Percentiles rank a stretch among this genome's conserved stretches.
phyloP scores from a whole-genome alignment of 30 jellyfish, hydroid and myxozoan genomes.

The Aurelia sp. region DNA sequence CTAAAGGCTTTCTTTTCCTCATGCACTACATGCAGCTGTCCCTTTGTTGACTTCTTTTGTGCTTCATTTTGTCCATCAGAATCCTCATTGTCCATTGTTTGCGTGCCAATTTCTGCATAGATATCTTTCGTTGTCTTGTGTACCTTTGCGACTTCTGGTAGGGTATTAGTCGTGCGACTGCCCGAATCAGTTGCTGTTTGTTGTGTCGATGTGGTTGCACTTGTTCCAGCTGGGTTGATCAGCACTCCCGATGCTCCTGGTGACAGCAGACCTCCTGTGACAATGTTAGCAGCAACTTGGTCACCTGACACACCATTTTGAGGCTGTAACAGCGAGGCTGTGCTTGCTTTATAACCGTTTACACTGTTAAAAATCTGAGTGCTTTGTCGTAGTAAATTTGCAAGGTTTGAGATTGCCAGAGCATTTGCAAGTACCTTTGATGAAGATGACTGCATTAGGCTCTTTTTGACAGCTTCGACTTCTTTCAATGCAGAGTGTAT shows the following conservation, averaged over 20 bases:
- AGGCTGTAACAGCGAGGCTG: neutral
- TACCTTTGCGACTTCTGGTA: slow-evolving; percentile 1
- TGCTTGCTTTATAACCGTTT: slow-evolving; percentile 23
- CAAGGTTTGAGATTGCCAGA: slow-evolving; percentile 66
- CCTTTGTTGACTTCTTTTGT: neutral
- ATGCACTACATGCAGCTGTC: no score
- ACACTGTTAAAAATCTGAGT: slow-evolving; percentile 44
- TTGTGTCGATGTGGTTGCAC: no score
- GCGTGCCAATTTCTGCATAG: slow-evolving; percentile 70
- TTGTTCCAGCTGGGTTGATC: slow-evolving; percentile 51
- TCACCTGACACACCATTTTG: slow-evolving; percentile 2
- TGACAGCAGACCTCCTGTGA: slow-evolving; percentile 47
- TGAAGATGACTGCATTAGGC: slow-evolving; percentile 62
- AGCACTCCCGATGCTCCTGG: slow-evolving; percentile 65
- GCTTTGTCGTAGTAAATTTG: slow-evolving; percentile 60
- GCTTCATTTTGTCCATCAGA: neutral
- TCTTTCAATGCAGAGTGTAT: slow-evolving; percentile 63
- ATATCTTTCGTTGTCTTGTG: slow-evolving; percentile 49
- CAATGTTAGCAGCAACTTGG: slow-evolving; percentile 54
- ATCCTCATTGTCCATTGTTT: slow-evolving; percentile 22
- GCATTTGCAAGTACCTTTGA: slow-evolving; percentile 51
- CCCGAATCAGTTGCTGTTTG: neutral
- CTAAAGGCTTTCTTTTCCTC: no score
- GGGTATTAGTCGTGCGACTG: neutral
- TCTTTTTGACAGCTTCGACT: slow-evolving; percentile 49